phyloP scores from a whole-genome alignment of 2,113 vertebrate genomes.

The Menidia beryllina region DNA sequence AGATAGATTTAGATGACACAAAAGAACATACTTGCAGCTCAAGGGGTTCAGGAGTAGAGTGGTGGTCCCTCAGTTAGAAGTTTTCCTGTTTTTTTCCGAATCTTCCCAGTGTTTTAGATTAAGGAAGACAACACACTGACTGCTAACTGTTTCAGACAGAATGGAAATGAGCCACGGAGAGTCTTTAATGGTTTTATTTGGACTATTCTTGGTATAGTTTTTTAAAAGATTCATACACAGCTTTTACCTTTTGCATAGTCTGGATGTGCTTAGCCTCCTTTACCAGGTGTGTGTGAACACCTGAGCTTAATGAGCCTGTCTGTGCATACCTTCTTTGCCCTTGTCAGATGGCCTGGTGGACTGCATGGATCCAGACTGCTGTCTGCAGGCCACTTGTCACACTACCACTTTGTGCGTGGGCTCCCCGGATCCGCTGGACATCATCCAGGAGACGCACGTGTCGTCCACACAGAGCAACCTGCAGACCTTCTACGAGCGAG shows the following conservation, averaged over 20 bases:
- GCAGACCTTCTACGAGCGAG: constrained; percentile 92
- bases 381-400: constrained; percentile 93
- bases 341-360: constrained; percentile 92
- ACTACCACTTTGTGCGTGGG: constrained; percentile 90
- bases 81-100: no score
- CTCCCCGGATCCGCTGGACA: constrained; percentile 94
- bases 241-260: background rate
- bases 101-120: background rate
- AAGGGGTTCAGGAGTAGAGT: no score
- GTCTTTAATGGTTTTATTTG: background rate
- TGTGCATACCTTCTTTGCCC: constrained; percentile 51
- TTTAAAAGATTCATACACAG: background rate
- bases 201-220: background rate
- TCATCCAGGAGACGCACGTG: constrained; percentile 93
- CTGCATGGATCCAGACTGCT: constrained; percentile 99
- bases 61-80: no score
- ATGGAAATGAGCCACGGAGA: background rate
- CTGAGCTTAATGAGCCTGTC: constrained; percentile 33
- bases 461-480: constrained; percentile 88
- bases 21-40: background rate
- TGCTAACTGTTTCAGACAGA: no score
- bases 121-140: no score
- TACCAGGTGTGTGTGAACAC: constrained; percentile 51
- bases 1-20: background rate
- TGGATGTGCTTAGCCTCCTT: constrained; percentile 10